Evolutionary conservation across 1,140 invertebrate genomes (phyloP).

Genomic region (Dolichoris vasculosae): DNA sequence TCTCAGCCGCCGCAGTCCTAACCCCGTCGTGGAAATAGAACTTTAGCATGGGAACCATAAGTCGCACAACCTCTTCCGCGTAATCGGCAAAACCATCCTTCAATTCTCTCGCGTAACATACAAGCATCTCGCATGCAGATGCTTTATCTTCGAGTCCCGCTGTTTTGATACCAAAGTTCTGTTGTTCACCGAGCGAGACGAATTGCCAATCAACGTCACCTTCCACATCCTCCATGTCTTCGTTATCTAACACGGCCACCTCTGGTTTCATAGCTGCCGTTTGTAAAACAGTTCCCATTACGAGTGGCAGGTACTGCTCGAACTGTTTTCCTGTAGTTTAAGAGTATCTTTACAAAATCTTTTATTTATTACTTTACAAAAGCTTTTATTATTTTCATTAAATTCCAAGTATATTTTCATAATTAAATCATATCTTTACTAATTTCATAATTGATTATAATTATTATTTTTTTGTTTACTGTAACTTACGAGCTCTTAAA

Average conservation of each 20-base stretch:
- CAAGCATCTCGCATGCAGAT: constrained; percentile 99
- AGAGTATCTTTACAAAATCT: constrained; percentile 10
- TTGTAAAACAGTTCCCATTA: constrained; percentile 97
- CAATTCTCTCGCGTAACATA: constrained; percentile 97
- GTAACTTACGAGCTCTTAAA: too few relatives aligned
- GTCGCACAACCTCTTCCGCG: constrained; percentile 93
- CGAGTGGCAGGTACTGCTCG: constrained; percentile 96
- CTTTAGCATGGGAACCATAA: constrained; percentile 97
- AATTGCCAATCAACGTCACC: constrained; percentile 98
- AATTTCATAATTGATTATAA: too few relatives aligned
- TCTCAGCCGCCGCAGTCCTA: constrained; percentile 93
- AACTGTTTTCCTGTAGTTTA: constrained; percentile 88
- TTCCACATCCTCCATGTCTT: constrained; percentile 90
- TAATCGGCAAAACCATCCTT: constrained; percentile 97
- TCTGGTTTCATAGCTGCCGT: constrained; percentile 98
- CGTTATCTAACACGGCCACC: constrained; percentile 96
- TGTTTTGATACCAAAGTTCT: constrained; percentile 94
- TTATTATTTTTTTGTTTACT: too few relatives aligned
- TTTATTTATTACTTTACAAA: not conserved
- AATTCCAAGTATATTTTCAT: too few relatives aligned
- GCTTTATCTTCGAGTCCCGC: constrained; percentile 98
- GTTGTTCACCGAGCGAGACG: constrained; percentile 96
- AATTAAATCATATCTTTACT: too few relatives aligned
- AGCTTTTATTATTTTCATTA: not conserved
- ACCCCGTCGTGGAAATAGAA: constrained; percentile 99